Evolutionary conservation across 2,888 invertebrate genomes (phyloP).

Genomic region (Noctua pronuba): DNA sequence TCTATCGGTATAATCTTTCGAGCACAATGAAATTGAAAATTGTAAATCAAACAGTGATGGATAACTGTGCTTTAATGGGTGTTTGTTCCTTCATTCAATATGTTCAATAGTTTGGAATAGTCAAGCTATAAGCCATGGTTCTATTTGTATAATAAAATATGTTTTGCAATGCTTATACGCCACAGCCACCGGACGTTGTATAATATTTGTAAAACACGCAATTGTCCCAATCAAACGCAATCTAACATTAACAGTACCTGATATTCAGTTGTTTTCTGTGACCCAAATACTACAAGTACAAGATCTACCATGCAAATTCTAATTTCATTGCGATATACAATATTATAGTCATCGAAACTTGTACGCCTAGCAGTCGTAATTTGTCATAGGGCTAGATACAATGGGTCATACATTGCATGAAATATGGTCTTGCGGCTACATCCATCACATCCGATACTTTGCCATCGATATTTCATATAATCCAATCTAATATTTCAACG

Average conservation of each 20-base stretch:
- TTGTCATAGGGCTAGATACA: conserved; percentile 81
- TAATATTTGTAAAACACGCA: conserved; percentile 39
- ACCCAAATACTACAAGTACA: conserved; percentile 58
- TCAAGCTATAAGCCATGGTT: conserved; percentile 8
- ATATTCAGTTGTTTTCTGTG: conserved; percentile 56
- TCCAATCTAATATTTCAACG: conserved; percentile 61
- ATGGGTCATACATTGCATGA: conserved; percentile 80
- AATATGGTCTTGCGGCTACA: conserved; percentile 78
- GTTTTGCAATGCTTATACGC: conserved; percentile 14
- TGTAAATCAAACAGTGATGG: conserved; percentile 47
- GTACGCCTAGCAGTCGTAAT: conserved; percentile 73
- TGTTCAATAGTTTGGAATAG: conserved; percentile 21
- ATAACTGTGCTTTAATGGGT: conserved; percentile 41
- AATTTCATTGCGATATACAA: conserved; percentile 67
- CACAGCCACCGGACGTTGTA: conserved; percentile 13
- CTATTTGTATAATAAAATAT: conserved; percentile 6
- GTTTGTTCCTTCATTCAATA: conserved; percentile 37
- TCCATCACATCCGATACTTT: conserved; percentile 65
- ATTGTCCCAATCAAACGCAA: conserved; percentile 27
- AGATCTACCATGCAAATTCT: conserved; percentile 67
- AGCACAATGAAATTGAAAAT: conserved; percentile 59
- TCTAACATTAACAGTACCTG: conserved; percentile 39
- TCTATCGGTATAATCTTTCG: conserved; percentile 53
- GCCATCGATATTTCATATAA: conserved; percentile 63
- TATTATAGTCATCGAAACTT: conserved; percentile 70